Conservation (phyloP, 2,888 invertebrate genomes). For the Yponomeuta evonymella region DNA sequence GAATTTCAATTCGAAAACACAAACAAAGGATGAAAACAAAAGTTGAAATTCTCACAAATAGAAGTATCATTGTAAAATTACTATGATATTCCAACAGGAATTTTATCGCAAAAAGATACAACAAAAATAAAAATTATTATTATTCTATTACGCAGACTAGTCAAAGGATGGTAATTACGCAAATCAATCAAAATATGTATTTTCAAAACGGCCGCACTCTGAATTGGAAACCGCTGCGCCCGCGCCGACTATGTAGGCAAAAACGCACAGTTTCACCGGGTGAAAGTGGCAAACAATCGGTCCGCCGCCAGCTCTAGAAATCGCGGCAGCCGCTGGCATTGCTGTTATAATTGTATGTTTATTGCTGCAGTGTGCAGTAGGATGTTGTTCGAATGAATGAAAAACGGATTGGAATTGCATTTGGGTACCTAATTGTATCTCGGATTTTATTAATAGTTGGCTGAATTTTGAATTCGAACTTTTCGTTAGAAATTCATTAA, state of each 20-base stretch:
- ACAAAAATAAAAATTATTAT: too few species aligned
- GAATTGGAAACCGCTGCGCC: constrained; percentile 29
- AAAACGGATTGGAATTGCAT: not conserved
- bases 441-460: not conserved
- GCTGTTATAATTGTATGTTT: constrained; percentile 8
- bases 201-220: constrained; percentile 28
- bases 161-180: too few species aligned
- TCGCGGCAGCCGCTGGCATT: constrained; percentile 21
- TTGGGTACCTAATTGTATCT: not conserved
- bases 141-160: too few species aligned
- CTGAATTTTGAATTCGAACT: too few species aligned
- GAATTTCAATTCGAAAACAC: not conserved
- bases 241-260: constrained; percentile 53
- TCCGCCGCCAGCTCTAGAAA: constrained; percentile 29
- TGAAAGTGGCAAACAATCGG: constrained; percentile 65
- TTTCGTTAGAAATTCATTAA: too few species aligned
- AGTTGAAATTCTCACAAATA: too few species aligned
- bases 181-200: not conserved
- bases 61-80: too few species aligned
- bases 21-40: too few species aligned
- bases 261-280: constrained; percentile 69
- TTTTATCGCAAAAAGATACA: too few species aligned
- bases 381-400: not conserved
- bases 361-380: not conserved
- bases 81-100: too few species aligned